Evolutionary conservation across 2,113 vertebrate species (phyloP).

Genomic region (Bos indicus): DNA sequence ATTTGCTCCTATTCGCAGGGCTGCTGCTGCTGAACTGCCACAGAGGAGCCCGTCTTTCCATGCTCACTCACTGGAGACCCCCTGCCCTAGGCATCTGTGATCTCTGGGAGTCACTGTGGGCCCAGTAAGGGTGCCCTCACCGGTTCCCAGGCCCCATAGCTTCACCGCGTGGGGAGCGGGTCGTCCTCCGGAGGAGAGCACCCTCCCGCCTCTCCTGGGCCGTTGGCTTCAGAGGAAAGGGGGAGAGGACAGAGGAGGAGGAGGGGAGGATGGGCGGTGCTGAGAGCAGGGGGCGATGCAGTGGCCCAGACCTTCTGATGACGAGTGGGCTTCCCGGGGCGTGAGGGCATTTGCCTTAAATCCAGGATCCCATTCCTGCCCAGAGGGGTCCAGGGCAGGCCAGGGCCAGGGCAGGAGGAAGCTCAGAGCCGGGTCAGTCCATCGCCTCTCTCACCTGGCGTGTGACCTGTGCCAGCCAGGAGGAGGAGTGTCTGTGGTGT

Average conservation of each 20-base stretch:
- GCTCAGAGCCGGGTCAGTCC: rapidly evolving
- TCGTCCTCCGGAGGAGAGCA: rapidly evolving
- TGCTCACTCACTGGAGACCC: not conserved
- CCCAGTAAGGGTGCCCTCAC: rapidly evolving
- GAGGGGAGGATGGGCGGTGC: rapidly evolving
- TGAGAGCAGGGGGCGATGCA: rapidly evolving
- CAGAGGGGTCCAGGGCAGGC: not conserved
- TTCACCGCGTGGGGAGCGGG: rapidly evolving
- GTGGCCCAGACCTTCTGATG: no score
- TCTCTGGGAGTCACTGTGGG: rapidly evolving
- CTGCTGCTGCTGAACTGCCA: not conserved
- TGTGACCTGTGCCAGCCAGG: not conserved
- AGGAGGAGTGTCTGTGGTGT: not conserved
- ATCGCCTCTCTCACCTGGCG: rapidly evolving
- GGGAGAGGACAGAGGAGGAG: rapidly evolving
- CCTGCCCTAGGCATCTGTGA: rapidly evolving
- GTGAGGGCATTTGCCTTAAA: not conserved
- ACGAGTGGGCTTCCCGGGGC: rapidly evolving
- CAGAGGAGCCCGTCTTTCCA: rapidly evolving
- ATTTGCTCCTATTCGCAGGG: no score
- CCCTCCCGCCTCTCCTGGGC: rapidly evolving
- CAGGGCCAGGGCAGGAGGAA: not conserved
- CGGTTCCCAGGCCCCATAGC: not conserved
- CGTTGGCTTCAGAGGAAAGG: not conserved
- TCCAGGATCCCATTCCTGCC: rapidly evolving